Percentiles rank a stretch among this genome's conserved stretches.
Conservation (phyloP, 2,888 invertebrate genomes). For the Stegophylla sp. region DNA sequence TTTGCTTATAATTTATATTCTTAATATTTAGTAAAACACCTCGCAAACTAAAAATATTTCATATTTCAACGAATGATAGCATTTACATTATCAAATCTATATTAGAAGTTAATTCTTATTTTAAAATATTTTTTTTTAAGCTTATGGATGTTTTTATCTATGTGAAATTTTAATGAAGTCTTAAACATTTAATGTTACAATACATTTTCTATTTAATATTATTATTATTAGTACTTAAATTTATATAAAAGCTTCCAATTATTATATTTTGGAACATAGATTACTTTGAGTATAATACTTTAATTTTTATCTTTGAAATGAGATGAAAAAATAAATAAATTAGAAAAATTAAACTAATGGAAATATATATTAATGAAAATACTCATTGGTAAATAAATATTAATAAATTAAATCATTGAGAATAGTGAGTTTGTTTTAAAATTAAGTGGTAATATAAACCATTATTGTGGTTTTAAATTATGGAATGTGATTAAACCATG, state of each 20-base stretch:
- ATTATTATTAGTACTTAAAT: slow-evolving; percentile 8
- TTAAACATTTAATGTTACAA: slow-evolving; percentile 1
- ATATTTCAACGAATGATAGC: neutral
- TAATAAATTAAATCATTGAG: slow-evolving; percentile 24
- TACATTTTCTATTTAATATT: neutral
- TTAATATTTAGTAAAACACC: neutral
- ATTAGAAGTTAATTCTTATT: neutral
- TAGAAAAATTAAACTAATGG: slow-evolving; percentile 16
- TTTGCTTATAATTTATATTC: neutral
- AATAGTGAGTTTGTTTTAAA: slow-evolving; percentile 23
- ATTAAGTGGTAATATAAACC: slow-evolving; percentile 15
- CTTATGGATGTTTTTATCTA: neutral
- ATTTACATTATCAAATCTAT: neutral
- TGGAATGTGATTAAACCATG: slow-evolving; percentile 41
- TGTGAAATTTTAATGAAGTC: neutral
- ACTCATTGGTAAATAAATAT: slow-evolving; percentile 23
- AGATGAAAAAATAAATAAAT: neutral
- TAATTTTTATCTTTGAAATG: neutral
- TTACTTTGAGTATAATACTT: slow-evolving; percentile 18
- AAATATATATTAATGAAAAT: slow-evolving; percentile 36
- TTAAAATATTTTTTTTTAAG: neutral
- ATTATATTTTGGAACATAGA: slow-evolving; percentile 9
- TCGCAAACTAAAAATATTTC: neutral
- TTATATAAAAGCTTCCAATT: neutral
- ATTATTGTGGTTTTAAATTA: neutral